phyloP scores from a whole-genome alignment of 2,113 vertebrate species.

The Synchiropus splendidus region DNA sequence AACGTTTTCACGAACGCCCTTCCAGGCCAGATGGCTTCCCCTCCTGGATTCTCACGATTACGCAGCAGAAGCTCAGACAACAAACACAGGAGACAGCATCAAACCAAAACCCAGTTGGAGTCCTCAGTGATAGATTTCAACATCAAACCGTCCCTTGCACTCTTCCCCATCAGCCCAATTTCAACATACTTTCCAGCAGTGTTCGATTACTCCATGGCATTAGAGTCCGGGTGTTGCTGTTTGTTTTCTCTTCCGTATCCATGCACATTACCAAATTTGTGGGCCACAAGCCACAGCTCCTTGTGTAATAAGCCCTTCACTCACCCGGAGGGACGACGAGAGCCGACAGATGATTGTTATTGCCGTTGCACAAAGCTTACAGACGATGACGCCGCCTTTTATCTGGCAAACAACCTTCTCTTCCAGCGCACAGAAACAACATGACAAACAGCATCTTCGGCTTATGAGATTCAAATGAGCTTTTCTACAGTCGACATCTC shows the following conservation, averaged over 20 bases:
- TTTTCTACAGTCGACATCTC: no score
- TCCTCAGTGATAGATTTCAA: not conserved
- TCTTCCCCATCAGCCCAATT: conserved; percentile 34
- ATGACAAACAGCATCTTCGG: no score
- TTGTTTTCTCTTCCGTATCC: conserved; percentile 60
- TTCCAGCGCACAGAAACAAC: no score
- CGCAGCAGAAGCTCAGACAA: conserved; percentile 5
- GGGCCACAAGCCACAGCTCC: conserved; percentile 19
- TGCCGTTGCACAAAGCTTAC: not conserved
- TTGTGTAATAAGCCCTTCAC: conserved; percentile 15
- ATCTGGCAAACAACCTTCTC: not conserved
- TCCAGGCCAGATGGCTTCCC: conserved; percentile 9
- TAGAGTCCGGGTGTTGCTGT: conserved; percentile 53
- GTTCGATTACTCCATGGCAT: conserved; percentile 56
- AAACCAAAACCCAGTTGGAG: no score
- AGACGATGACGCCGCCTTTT: conserved; percentile 1
- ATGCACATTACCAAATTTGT: conserved; percentile 39
- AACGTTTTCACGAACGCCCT: conserved; percentile 29
- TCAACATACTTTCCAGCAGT: conserved; percentile 57
- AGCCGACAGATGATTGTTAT: conserved; percentile 12
- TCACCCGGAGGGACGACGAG: conserved; percentile 2
- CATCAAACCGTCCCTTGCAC: conserved; percentile 5
- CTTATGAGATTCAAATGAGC: no score
- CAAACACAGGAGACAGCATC: not conserved
- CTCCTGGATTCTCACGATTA: conserved; percentile 17